phyloP scores from a whole-genome alignment of 2,113 vertebrate genomes.

The Clarias batrachus region DNA sequence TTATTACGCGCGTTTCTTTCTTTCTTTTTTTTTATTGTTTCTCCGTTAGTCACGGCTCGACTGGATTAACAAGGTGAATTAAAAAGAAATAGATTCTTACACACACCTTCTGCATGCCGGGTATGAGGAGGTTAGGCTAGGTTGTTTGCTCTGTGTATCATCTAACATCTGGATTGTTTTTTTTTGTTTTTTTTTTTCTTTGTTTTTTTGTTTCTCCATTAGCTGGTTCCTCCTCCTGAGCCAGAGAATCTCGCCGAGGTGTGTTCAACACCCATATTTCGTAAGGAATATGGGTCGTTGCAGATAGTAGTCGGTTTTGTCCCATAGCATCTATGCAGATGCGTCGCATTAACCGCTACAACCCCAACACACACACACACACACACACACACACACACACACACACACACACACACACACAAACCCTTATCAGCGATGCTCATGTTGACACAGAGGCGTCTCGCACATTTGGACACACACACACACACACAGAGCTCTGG shows the following conservation, averaged over 20 bases:
- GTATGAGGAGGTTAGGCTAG: neutral
- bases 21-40: slow-evolving; percentile 27
- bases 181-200: slow-evolving; percentile 67
- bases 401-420: neutral
- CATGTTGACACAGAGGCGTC: neutral
- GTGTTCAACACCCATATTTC: slow-evolving; percentile 77
- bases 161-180: slow-evolving; percentile 73
- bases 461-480: neutral
- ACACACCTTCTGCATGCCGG: neutral
- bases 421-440: slow-evolving; percentile 9
- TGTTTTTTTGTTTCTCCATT: slow-evolving; percentile 71
- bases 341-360: slow-evolving; percentile 33
- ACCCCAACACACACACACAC: neutral
- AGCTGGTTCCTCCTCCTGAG: slow-evolving; percentile 88
- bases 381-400: neutral
- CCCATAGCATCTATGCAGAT: slow-evolving; percentile 40
- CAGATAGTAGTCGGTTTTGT: slow-evolving; percentile 48
- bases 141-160: slow-evolving; percentile 23
- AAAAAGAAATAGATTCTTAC: neutral
- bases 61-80: neutral
- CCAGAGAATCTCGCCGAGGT: slow-evolving; percentile 86
- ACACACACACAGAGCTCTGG: neutral
- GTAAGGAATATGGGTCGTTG: slow-evolving; percentile 67
- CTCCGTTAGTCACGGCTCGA: slow-evolving; percentile 23
- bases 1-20: slow-evolving; percentile 20